Conservation (phyloP, 2,888 invertebrate genomes). For the Eristalis tenax region DNA sequence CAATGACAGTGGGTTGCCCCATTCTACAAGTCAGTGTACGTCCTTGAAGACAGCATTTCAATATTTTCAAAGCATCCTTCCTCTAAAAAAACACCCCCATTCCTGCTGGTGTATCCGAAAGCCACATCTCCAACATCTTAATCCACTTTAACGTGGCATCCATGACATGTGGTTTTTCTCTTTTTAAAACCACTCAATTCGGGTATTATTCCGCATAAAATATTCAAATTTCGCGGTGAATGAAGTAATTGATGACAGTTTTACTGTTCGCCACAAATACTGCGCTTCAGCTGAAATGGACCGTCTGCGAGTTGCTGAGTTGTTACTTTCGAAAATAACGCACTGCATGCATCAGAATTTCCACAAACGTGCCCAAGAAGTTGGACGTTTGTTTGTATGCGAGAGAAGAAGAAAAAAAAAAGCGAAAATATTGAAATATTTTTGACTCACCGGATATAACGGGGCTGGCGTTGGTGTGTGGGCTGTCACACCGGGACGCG, state of each 20-base stretch:
- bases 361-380: neutral
- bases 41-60: too few relatives aligned
- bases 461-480: neutral
- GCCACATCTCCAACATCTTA: neutral
- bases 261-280: neutral
- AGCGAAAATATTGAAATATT: neutral
- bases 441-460: conserved; percentile 32
- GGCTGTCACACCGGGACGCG: conserved; percentile 15
- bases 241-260: neutral
- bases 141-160: neutral
- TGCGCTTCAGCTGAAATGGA: neutral
- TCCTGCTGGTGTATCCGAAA: neutral
- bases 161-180: neutral
- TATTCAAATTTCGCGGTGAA: neutral
- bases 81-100: neutral
- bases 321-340: neutral
- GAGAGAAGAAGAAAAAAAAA: too few relatives aligned
- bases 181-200: neutral
- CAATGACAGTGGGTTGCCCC: too few relatives aligned
- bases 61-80: too few relatives aligned
- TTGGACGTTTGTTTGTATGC: neutral
- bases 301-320: neutral
- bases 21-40: too few relatives aligned
- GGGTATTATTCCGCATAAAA: neutral
- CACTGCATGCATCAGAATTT: neutral